Evolutionary conservation across 2,113 vertebrate species (phyloP), one percentile per base, ranked within the genome.

Genomic region (Leuciscus idus): DNA sequence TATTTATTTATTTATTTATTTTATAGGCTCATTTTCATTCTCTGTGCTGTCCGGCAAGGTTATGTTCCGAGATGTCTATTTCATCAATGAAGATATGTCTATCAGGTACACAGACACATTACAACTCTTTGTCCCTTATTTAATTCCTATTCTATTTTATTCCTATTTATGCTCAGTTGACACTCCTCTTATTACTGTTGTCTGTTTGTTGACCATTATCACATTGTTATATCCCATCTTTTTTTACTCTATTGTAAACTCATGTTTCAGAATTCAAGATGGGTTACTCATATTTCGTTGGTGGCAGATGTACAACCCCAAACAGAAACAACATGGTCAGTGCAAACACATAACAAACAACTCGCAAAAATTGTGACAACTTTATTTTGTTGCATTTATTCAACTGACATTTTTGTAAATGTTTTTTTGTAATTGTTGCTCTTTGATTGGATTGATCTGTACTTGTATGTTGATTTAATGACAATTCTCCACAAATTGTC

Each of bases 291-390:
- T 99, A 94, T 99, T 99, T 94, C 97, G 98, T 12, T 99, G 98
- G 98, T 99, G 98, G 98, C 99, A 99, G 94, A 97, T 98, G 96
- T 99, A 98, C 91, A 99, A 98, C 92, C 98, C 98, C 48, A 99
- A 98, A 90, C 98, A 99, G 91, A 99, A 99, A 70, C 97, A 97
- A 87, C 98, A 99, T 4, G 98, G 98, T 99, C 92, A 94, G 97
- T 86, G 11, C 4, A 59, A 57, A 68, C 43, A 4, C 15, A 57
- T 11, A 26, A 79, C 12, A 80, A 61, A 52, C 39, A 48, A 39
- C 61, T n/a, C 10, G 1, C 23, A 52, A 17, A 28, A 23, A 5
- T 39, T 70, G 66, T 70, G 30, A 70, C 66, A 4, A 17, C 19
- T 70, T 36, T 33, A 12, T 17, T 21, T 50, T 19, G n/a, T 30